A percentile compares a stretch with the other conserved stretches of the same genome.
These are phyloP conservation scores for Zingel zingel DNA, from an alignment of 2,113 vertebrate species.

Conservation along the genomic window DNA sequence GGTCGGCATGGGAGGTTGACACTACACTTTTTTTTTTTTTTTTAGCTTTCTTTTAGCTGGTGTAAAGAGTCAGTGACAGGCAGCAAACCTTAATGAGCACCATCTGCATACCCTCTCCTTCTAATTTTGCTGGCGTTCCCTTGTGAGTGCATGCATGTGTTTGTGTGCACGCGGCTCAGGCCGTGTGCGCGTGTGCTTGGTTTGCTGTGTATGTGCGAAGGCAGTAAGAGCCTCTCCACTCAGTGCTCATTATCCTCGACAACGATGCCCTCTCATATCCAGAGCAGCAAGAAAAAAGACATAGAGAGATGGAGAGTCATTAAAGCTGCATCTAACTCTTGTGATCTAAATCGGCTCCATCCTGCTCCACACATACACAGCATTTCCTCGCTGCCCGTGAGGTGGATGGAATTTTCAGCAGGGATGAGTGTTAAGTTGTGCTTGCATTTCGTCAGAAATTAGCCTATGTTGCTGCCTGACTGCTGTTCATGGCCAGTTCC, in stretches of 20 bases:
- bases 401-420: no score
- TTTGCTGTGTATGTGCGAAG: slow-evolving; percentile 16
- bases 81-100: slow-evolving; percentile 60
- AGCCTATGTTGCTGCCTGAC: no score
- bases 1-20: slow-evolving; percentile 4
- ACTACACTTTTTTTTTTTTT: neutral
- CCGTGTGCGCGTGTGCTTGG: neutral
- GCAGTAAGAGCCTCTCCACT: slow-evolving; percentile 49
- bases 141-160: slow-evolving; percentile 14
- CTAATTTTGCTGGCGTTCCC: slow-evolving; percentile 54
- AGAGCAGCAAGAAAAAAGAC: slow-evolving; percentile 31
- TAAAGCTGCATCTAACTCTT: slow-evolving; percentile 26
- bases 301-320: slow-evolving; percentile 22
- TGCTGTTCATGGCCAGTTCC: no score
- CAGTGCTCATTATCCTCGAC: slow-evolving; percentile 58
- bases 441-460: no score
- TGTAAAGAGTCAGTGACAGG: slow-evolving; percentile 52
- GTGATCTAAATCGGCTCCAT: neutral
- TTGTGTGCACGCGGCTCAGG: neutral
- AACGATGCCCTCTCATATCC: slow-evolving; percentile 30
- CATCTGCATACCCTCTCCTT: slow-evolving; percentile 56
- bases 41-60: slow-evolving; percentile 6
- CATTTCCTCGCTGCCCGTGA: no score
- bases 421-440: no score
- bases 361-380: neutral